These are phyloP conservation scores for Euspilapteryx auroguttella DNA, from an alignment of 2,888 invertebrate genomes.

Conservation along the genomic window DNA sequence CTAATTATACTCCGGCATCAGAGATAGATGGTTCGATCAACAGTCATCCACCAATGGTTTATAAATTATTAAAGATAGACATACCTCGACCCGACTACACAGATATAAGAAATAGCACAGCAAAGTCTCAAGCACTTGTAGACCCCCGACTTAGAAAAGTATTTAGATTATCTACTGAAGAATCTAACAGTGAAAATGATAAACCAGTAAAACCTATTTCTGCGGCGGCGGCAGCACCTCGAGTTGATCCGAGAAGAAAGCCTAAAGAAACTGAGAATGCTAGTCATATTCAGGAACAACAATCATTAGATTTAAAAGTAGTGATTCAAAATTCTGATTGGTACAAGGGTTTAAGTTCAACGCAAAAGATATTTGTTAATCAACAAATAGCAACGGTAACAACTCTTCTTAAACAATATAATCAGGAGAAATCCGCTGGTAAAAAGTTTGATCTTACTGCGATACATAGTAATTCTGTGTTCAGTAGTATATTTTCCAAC, in stretches of 20 bases:
- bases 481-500: slow-evolving; percentile 64
- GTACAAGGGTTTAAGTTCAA: slow-evolving; percentile 72
- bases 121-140: slow-evolving; percentile 69
- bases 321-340: slow-evolving; percentile 68
- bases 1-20: slow-evolving; percentile 81
- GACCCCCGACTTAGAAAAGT: slow-evolving; percentile 80
- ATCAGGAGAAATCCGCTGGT: slow-evolving; percentile 57
- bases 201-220: slow-evolving; percentile 28
- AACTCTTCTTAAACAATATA: slow-evolving; percentile 62
- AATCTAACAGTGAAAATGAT: slow-evolving; percentile 64
- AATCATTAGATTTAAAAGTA: slow-evolving; percentile 59
- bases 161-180: slow-evolving; percentile 67
- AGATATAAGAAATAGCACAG: slow-evolving; percentile 70
- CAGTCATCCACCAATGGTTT: slow-evolving; percentile 74
- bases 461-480: slow-evolving; percentile 48
- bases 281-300: slow-evolving; percentile 14
- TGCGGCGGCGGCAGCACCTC: slow-evolving; percentile 30
- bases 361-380: slow-evolving; percentile 71
- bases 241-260: slow-evolving; percentile 48
- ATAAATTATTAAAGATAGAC: slow-evolving; percentile 63
- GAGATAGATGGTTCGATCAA: slow-evolving; percentile 84
- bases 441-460: slow-evolving; percentile 56
- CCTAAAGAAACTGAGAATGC: slow-evolving; percentile 31
- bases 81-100: slow-evolving; percentile 77
- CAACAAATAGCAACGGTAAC: slow-evolving; percentile 67